Evolutionary conservation across 2,113 vertebrate genomes (phyloP).

Genomic region (Athene cunicularia): DNA sequence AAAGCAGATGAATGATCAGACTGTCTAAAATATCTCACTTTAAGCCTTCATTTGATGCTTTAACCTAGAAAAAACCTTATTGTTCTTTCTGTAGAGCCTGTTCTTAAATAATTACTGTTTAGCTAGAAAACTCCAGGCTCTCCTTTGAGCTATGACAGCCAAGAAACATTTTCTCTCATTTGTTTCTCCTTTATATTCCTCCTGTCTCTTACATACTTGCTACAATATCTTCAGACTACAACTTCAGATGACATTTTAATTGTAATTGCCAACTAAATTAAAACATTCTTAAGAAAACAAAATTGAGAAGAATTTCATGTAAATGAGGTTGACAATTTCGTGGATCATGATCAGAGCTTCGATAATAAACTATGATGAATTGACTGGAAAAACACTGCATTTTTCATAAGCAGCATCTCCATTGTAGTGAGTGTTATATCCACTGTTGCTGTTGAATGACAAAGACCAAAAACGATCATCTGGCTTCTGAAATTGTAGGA

Average conservation of each 20-base stretch:
- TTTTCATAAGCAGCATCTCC: not conserved
- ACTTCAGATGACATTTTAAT: not conserved
- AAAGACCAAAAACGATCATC: not conserved
- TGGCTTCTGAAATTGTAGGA: not conserved
- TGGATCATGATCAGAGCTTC: not conserved
- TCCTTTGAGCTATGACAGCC: not conserved
- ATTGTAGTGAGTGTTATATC: not conserved
- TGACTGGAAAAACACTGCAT: fast-evolving
- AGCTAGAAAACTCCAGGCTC: not conserved
- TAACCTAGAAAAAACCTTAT: not conserved
- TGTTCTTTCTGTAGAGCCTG: not conserved
- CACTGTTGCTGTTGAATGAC: not conserved
- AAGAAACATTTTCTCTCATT: not conserved
- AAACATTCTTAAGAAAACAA: not conserved
- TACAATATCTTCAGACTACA: not conserved
- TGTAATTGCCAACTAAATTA: not conserved
- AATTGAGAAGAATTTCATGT: not conserved
- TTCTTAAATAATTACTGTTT: not conserved
- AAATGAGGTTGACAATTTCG: not conserved
- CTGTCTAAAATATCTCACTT: not conserved
- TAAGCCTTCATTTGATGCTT: not conserved
- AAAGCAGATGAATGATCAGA: not conserved
- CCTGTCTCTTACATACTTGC: not conserved
- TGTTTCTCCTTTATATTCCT: not conserved
- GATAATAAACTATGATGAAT: not conserved